These are phyloP conservation scores for Clarias magur DNA, from an alignment of 2,113 vertebrate species.

Conservation along the genomic window DNA sequence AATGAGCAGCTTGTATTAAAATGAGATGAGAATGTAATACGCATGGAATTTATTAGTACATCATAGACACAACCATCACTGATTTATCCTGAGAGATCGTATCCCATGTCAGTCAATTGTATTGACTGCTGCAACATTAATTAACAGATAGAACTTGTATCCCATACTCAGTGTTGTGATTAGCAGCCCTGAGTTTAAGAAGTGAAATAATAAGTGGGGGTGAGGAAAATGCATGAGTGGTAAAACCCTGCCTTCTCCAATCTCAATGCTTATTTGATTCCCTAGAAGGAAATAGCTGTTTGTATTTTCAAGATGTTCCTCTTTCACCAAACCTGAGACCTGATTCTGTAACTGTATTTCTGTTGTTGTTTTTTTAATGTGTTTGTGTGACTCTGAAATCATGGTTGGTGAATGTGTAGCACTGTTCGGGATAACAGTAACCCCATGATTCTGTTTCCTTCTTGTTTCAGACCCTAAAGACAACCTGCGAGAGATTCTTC, in stretches of 20 bases:
- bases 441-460: constrained; percentile 39
- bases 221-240: not conserved
- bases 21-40: not conserved
- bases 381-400: not conserved
- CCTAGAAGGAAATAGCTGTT: not conserved
- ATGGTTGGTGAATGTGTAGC: too few relatives aligned
- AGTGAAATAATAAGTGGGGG: not conserved
- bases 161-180: not conserved
- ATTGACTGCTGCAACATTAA: not conserved
- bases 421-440: not conserved
- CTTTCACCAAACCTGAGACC: not conserved
- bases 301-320: not conserved
- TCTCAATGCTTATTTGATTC: not conserved
- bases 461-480: constrained; percentile 86
- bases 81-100: not conserved
- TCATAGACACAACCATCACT: not conserved
- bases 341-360: not conserved
- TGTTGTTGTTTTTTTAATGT: not conserved
- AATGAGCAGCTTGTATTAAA: not conserved
- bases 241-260: not conserved
- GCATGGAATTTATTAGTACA: not conserved
- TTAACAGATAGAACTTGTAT: not conserved
- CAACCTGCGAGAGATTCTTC: constrained; percentile 95
- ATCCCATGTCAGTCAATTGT: not conserved
- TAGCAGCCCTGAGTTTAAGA: not conserved